These are phyloP conservation scores for Plecturocebus donacophilus DNA, from an alignment of 2,113 vertebrate genomes.

Conservation along the genomic window DNA sequence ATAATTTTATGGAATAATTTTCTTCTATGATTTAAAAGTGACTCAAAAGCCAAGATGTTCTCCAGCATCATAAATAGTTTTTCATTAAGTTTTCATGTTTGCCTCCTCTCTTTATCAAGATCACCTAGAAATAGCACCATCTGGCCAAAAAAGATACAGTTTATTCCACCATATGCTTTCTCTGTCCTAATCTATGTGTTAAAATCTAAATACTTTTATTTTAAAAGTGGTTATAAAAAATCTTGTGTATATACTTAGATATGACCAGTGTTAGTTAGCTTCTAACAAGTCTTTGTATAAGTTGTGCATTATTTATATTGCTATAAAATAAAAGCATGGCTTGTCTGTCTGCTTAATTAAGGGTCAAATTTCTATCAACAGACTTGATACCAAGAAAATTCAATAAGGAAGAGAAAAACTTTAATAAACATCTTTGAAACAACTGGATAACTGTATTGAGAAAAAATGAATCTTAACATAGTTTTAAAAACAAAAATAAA, in stretches of 20 bases:
- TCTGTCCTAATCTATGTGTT: neutral
- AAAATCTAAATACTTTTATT: neutral
- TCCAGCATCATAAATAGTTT: neutral
- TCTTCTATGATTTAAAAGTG: neutral
- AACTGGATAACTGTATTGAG: neutral
- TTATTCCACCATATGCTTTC: neutral
- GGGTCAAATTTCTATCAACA: neutral
- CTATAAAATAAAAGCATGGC: neutral
- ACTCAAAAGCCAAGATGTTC: neutral
- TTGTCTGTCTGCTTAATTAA: neutral
- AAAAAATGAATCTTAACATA: neutral
- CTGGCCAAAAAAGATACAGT: neutral
- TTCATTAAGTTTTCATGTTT: neutral
- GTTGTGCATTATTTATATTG: neutral
- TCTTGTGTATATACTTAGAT: neutral
- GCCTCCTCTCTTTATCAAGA: neutral
- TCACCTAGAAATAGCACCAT: neutral
- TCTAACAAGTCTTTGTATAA: neutral
- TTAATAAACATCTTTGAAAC: neutral
- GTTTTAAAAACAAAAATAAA: neutral
- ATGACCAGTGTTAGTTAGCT: neutral
- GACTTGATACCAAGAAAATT: neutral
- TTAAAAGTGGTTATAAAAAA: neutral
- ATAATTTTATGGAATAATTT: neutral
- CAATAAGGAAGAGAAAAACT: neutral